Evolutionary conservation across 2,113 vertebrate species (phyloP), one percentile per base, ranked within the genome.

Genomic region (Ictalurus punctatus): DNA sequence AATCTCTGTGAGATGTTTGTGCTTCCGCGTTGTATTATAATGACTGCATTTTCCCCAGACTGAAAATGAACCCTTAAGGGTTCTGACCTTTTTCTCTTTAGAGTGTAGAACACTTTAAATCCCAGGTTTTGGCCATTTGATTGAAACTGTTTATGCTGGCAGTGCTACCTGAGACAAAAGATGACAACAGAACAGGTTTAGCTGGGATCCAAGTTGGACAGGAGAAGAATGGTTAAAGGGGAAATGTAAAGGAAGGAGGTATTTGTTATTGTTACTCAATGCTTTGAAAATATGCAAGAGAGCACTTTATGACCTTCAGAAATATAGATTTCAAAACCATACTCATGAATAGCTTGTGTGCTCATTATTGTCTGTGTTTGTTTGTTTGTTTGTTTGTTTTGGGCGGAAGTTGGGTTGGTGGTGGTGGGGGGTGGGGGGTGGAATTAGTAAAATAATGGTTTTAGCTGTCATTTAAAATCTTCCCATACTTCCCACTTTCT

Each of bases 211-310:
- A 59, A 40, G 54, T 44, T 79, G 10, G 12, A 54, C 61, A 67
- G 34, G 25, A 67, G 86, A 81, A 54, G 86, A 87, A 87, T 87
- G 86, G 16, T 59, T 59, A 79, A 87, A 78, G 27, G 19, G 37
- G 65, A 81, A 23, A 13, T 37, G 10, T 56, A 27, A 59, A 61
- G 54, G 25, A 61, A 61, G 13, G 12, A 58, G 44, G 17, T 34
- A 59, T 19, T 48, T 63, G 27, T 74, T 87, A 61, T 80, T 79
- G 25, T 79, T 30, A 48, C 21, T 27, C 9, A 78, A 7, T 61
- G 37, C 27, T 79, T 19, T 79, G 30, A 40, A 76, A 59, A 54
- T 5, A 61, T 78, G 61, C 17, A 61, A 59, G 16, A 44, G 3
- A 48, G 6, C 44, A 73, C n/a, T 2, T n/a, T 37, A 4, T 73